Evolutionary conservation across 2,113 vertebrate species (phyloP).

Genomic region (Odontesthes bonariensis): DNA sequence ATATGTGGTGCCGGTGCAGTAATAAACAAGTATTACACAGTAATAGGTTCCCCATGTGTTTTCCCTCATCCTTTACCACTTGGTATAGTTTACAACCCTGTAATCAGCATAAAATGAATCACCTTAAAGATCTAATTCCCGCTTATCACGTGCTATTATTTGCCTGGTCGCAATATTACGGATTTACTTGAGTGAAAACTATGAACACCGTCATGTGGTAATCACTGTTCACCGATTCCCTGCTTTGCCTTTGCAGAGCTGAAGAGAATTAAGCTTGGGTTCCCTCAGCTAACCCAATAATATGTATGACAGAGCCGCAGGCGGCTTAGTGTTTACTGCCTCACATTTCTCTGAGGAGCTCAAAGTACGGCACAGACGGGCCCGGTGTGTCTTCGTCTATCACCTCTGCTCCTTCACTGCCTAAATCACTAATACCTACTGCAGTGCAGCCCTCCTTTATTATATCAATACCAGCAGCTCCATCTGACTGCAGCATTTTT

Average conservation of each 20-base stretch:
- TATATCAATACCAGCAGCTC: conserved; percentile 3
- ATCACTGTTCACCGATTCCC: conserved; percentile 42
- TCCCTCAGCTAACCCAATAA: conserved; percentile 67
- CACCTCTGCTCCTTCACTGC: conserved; percentile 59
- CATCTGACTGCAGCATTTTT: conserved; percentile 32
- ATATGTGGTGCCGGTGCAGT: conserved; percentile 40
- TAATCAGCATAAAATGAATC: conserved; percentile 45
- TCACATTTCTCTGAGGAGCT: conserved; percentile 60
- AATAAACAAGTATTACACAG: conserved; percentile 55
- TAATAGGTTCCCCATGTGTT: conserved; percentile 35
- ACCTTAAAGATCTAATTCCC: conserved; percentile 37
- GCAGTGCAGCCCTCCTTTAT: conserved; percentile 30
- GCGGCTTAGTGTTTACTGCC: conserved; percentile 72
- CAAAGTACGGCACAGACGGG: conserved; percentile 32
- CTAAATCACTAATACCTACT: conserved; percentile 56
- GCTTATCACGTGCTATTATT: conserved; percentile 21
- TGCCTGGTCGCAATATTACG: conserved; percentile 23
- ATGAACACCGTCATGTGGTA: conserved; percentile 50
- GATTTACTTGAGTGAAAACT: conserved; percentile 55
- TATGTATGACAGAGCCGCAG: conserved; percentile 72
- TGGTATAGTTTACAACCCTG: conserved; percentile 26
- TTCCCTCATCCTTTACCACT: background rate
- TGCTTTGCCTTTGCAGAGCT: conserved; percentile 60
- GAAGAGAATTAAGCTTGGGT: conserved; percentile 71
- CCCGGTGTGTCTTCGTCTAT: conserved; percentile 51